Base-by-base conservation (phyloP, 2,888 invertebrate species). In the Eupeodes latifasciatus region DNA sequence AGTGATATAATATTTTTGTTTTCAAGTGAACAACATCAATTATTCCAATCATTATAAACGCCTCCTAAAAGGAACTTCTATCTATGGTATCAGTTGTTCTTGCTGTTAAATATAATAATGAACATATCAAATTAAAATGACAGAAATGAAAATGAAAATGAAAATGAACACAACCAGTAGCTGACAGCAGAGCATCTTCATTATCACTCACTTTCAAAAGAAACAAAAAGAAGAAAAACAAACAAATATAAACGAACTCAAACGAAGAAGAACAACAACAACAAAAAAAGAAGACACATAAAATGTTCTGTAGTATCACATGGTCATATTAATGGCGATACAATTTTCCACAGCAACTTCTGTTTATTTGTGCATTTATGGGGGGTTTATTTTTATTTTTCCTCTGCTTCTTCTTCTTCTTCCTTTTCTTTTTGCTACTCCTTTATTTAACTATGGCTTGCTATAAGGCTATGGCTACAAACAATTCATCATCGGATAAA, bases 401-500 rank as follows among this genome's bases (percentile, higher is more conserved):
- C 4, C 11, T 27, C 27, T 40, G 40, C 0, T 9, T 40, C 6
- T 40, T 40, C 57, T 12, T 12, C 14, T 59, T 57, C 36, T n/a
- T 9, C n/a, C n/a, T 19, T 19, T 61, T 62, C 9, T 67, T 55
- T 67, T 27, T 27, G 27, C 27, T 27, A 27, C 27, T 27, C 27
- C 27, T 27, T 27, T 27, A 27, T 27, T 27, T 1, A 27, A 27
- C 27, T 27, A 27, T 27, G 27, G 27, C 27, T 27, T 27, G 27
- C 27, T 27, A 27, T 40, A 7, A 1, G 40, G 9, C 40, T 40
- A 40, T 16, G 59, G 44, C 27, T n/a, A 55, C 14, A 44, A 36
- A 51, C 62, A 75, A 86, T 86, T 71, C 64, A 86, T 86, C 82
- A 86, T 69, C 61, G 11, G 62, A 78, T 75, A 34, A 55, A 75